These are phyloP conservation scores for Heliconius hortense DNA, from an alignment of 2,888 invertebrate species.

Conservation along the genomic window DNA sequence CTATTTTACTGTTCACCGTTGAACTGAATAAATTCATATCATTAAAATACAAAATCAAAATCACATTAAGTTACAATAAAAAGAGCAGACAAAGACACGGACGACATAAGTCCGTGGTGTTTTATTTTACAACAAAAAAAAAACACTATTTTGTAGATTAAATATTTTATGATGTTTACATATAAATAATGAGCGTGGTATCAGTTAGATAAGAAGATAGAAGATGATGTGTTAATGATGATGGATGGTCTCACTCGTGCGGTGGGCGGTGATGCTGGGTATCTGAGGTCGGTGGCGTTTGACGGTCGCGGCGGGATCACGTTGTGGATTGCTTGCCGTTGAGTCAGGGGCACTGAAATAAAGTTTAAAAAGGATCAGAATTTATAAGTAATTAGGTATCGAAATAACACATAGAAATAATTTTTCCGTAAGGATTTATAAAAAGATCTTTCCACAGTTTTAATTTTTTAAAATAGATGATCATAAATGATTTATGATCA, in stretches of 20 bases:
- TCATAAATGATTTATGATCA: no score
- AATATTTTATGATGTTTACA: constrained; percentile 20
- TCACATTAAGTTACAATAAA: no score
- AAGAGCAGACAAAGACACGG: no score
- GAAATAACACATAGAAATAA: not conserved
- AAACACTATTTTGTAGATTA: not conserved
- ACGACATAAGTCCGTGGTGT: no score
- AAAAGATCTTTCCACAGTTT: no score
- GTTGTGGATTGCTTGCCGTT: constrained; percentile 81
- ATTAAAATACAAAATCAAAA: no score
- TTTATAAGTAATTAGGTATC: not conserved
- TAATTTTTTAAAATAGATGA: no score
- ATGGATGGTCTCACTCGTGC: constrained; percentile 63
- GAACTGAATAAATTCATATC: no score
- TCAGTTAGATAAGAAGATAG: constrained; percentile 53
- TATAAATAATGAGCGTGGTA: constrained; percentile 30
- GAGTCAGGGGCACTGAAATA: constrained; percentile 79
- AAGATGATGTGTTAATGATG: constrained; percentile 55
- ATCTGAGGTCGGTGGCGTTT: constrained; percentile 62
- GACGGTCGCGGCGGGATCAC: constrained; percentile 79
- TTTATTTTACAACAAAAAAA: no score
- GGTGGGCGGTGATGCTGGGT: constrained; percentile 61
- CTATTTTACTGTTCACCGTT: no score
- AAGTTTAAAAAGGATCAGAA: constrained; percentile 12
- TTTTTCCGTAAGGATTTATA: not conserved